These are phyloP conservation scores for Helicoverpa assulta DNA, from an alignment of 2,888 invertebrate genomes.

Conservation along the genomic window DNA sequence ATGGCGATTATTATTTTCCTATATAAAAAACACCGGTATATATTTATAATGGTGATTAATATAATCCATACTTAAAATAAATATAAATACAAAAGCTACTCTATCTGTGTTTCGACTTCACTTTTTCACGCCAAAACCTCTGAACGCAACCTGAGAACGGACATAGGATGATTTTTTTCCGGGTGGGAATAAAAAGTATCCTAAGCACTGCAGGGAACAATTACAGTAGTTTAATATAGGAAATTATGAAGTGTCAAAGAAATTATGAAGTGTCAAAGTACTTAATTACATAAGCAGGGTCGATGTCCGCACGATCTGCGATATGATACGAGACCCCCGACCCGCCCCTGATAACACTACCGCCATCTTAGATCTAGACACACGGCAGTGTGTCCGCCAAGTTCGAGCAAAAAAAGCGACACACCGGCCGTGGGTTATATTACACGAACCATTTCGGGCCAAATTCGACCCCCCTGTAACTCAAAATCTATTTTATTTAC, in stretches of 20 bases:
- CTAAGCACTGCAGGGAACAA: too few relatives aligned
- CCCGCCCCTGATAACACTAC: constrained; percentile 65
- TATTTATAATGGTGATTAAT: constrained; percentile 3
- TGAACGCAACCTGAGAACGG: too few relatives aligned
- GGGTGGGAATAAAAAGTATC: too few relatives aligned
- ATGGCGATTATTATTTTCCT: constrained; percentile 1
- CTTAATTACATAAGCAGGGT: constrained; percentile 72
- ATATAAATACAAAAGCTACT: too few relatives aligned
- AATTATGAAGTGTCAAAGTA: constrained; percentile 28
- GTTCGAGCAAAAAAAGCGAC: too few relatives aligned
- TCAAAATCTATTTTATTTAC: too few relatives aligned
- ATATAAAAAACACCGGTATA: neutral
- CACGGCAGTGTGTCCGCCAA: too few relatives aligned
- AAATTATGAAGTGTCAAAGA: constrained; percentile 39
- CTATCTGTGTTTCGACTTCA: too few relatives aligned
- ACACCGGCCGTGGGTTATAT: too few relatives aligned
- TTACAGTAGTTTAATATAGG: neutral
- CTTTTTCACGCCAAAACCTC: neutral
- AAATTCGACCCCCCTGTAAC: too few relatives aligned
- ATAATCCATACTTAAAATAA: neutral
- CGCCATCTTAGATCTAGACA: constrained; percentile 74
- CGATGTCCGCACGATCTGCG: constrained; percentile 71
- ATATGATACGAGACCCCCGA: constrained; percentile 63
- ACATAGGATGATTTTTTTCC: too few relatives aligned
- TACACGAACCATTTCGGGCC: too few relatives aligned